Base-by-base conservation (phyloP, 2,797 vertebrate genomes). In the Catamblyrhynchus diadema region DNA sequence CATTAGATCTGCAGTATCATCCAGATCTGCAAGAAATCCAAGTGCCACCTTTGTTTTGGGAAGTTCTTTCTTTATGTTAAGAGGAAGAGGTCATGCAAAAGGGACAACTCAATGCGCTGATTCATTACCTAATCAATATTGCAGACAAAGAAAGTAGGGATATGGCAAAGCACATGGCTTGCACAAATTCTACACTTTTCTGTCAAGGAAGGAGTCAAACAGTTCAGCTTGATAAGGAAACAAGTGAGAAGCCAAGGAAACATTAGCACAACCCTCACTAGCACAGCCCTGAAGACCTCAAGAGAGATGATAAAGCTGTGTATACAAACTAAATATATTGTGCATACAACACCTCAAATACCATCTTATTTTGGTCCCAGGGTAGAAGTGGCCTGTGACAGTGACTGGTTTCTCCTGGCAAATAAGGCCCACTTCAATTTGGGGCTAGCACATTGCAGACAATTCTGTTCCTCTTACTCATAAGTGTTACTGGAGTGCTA, bases 401-500 rank as follows among this genome's bases (percentile, higher is more conserved):
- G 23, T 47, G 54, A 37, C 10, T 27, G 17, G 7, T 42, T 74
- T 60, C 30, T 72, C 25, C 13, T 20, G 13, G 28, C 3, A 62
- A 67, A 71, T 7, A 18, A 81, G 8, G 6, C 9, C 7, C 23
- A 17, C 23, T 64, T 77, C 48, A 37, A 1, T 59, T 2, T 80
- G 25, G 16, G 39, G 12, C 24, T 50, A 72, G 10, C 25, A 60
- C 16, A 14, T 71, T 39, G 64, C 62, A 67, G 53, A 50, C 12
- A 81, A 20, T 30, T 70, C 57, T 39, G 10, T 37, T 12, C 12
- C 47, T 54, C 39, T 41, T 39, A 11, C 35, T 62, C 7, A 1
- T 42, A 33, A 27, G 20, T 0, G 0, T 39, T 86, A n/a, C 39
- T 35, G 10, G 42, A n/a, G 28, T 41, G 27, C 33, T 62, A n/a